Evolutionary conservation across 2,888 invertebrate species (phyloP).

Genomic region (Aphelenchoides bicaudatus): DNA sequence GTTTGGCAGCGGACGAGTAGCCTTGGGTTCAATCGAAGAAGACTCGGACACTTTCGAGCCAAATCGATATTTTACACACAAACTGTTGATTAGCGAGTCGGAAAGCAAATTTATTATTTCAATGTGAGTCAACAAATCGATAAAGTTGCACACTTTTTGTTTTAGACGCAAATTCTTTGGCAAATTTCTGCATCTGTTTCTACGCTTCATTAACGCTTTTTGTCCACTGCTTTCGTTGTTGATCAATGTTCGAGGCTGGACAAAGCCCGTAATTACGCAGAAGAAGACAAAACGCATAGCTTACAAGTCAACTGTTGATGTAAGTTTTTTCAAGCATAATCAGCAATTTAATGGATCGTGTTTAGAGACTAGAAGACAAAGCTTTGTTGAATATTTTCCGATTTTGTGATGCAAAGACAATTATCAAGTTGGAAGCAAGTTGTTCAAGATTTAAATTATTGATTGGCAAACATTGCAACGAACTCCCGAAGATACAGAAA

Average conservation of each 20-base stretch:
- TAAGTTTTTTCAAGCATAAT: not conserved
- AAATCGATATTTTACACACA: too few species aligned
- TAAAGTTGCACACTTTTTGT: not conserved
- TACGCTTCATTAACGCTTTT: slow-evolving; percentile 10
- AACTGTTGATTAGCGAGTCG: too few species aligned
- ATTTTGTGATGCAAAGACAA: slow-evolving; percentile 27
- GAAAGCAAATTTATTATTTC: not conserved
- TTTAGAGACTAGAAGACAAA: slow-evolving; percentile 36
- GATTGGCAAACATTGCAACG: slow-evolving; percentile 26
- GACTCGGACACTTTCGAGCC: not conserved
- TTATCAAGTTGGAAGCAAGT: slow-evolving; percentile 33
- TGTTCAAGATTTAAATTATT: slow-evolving; percentile 37
- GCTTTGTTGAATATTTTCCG: slow-evolving; percentile 32
- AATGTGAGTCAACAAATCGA: not conserved
- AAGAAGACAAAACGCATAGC: not conserved
- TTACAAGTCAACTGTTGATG: not conserved
- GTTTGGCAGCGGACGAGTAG: slow-evolving; percentile 27
- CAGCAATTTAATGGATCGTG: not conserved
- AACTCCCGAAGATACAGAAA: slow-evolving; percentile 31
- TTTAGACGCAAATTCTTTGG: slow-evolving; percentile 6
- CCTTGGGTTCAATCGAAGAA: slow-evolving; percentile 14
- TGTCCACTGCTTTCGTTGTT: slow-evolving; percentile 12
- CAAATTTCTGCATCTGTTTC: slow-evolving; percentile 12
- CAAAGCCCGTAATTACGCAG: not conserved
- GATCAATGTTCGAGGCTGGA: not conserved